A percentile compares a stretch with the other conserved stretches of the same genome.
phyloP scores from a whole-genome alignment of 2,113 vertebrate genomes.

The Todiramphus saurophagus region DNA sequence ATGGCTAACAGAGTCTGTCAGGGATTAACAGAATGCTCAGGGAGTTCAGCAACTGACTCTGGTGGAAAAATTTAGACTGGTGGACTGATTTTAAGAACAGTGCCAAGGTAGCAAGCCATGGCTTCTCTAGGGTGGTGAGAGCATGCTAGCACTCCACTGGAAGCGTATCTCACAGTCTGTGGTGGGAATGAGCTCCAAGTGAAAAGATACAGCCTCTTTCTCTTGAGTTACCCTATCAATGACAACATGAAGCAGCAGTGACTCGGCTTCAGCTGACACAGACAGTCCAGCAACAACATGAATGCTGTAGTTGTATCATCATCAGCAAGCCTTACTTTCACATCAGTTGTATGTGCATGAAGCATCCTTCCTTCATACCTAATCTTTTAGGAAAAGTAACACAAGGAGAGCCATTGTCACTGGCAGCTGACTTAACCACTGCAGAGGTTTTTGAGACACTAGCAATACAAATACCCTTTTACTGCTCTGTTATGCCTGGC shows the following conservation, averaged over 20 bases:
- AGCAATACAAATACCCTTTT: background rate
- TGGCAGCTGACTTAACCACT: background rate
- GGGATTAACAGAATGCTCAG: background rate
- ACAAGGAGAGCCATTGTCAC: background rate
- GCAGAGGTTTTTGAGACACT: background rate
- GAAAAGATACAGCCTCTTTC: background rate
- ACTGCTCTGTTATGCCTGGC: background rate
- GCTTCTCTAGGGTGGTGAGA: background rate
- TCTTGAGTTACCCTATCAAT: background rate
- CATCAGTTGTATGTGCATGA: background rate
- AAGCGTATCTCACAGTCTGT: rapidly evolving
- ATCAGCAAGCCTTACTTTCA: background rate
- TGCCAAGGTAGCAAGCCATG: background rate
- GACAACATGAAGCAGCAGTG: background rate
- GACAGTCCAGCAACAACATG: background rate
- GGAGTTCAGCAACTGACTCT: background rate
- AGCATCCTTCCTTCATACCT: background rate
- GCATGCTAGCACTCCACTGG: background rate
- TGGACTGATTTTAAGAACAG: background rate
- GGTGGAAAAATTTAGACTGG: background rate
- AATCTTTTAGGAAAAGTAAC: background rate
- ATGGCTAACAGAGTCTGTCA: background rate
- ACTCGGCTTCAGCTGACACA: background rate
- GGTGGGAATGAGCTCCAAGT: background rate
- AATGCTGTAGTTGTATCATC: background rate